Percentiles rank a stretch among this genome's conserved stretches.
Conservation (phyloP, 2,797 vertebrate genomes). For the Tragelaphus oryx region DNA sequence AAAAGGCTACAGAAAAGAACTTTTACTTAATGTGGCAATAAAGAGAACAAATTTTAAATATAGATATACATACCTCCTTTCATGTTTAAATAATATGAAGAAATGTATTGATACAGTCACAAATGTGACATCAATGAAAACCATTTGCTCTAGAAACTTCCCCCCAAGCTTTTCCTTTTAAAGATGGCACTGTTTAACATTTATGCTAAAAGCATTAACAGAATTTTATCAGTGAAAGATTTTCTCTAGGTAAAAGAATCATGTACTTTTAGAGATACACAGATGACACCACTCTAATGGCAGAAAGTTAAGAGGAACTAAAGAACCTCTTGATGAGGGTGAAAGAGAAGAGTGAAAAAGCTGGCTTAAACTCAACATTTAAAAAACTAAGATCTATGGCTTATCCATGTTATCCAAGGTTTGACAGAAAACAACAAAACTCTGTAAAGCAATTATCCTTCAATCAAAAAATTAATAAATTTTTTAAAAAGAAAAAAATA, state of each 20-base stretch:
- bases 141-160: not conserved
- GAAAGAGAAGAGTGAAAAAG: not conserved
- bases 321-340: not conserved
- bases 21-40: slow-evolving; percentile 29
- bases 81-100: not conserved
- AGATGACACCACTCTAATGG: not conserved
- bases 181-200: not conserved
- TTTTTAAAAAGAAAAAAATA: not conserved
- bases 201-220: not conserved
- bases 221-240: not conserved
- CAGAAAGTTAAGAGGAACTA: not conserved
- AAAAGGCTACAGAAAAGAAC: slow-evolving; percentile 25
- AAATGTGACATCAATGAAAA: not conserved
- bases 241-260: not conserved
- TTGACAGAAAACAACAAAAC: not conserved
- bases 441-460: not conserved
- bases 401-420: not conserved
- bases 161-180: slow-evolving; percentile 27
- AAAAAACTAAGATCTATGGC: not conserved
- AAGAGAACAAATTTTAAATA: slow-evolving; percentile 22
- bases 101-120: not conserved
- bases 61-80: not conserved
- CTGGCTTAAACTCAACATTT: not conserved
- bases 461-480: not conserved
- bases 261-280: not conserved